Evolutionary conservation across 2,888 invertebrate species (phyloP).

Genomic region (Neoascia interrupta): DNA sequence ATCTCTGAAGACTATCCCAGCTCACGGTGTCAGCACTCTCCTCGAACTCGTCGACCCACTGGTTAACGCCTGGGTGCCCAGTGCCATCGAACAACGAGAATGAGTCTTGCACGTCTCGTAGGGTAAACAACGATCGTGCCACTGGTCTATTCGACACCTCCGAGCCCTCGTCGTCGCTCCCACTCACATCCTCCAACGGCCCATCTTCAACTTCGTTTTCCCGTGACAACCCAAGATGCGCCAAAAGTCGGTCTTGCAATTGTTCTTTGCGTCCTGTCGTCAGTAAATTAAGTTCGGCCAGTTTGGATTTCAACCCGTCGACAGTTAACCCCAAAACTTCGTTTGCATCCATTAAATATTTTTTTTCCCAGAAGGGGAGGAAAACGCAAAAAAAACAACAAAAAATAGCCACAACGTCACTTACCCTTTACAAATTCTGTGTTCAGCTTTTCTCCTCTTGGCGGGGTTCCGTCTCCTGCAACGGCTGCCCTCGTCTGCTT

Average conservation of each 20-base stretch:
- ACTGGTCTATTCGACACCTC: background rate
- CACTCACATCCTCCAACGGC: background rate
- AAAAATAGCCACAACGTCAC: too few relatives aligned
- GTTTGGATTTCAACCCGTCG: constrained; percentile 2
- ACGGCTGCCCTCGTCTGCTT: too few relatives aligned
- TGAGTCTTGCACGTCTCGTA: constrained; percentile 26
- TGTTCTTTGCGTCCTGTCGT: background rate
- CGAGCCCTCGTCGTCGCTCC: background rate
- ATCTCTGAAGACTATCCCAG: constrained; percentile 21
- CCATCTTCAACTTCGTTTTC: background rate
- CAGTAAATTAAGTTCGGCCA: background rate
- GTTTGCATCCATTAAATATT: constrained; percentile 18
- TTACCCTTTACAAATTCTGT: too few relatives aligned
- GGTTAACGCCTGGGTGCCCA: constrained; percentile 8
- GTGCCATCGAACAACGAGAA: background rate
- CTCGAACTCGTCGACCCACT: constrained; percentile 28
- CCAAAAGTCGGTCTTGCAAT: background rate
- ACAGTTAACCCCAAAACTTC: constrained; percentile 2
- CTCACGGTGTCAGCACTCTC: constrained; percentile 12
- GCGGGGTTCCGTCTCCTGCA: too few relatives aligned
- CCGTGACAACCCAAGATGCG: background rate
- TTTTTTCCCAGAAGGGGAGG: too few relatives aligned
- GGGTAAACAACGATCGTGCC: constrained; percentile 10
- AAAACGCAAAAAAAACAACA: too few relatives aligned
- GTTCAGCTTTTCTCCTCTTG: too few relatives aligned